Conservation (phyloP, 2,797 vertebrate genomes). For the Crax fasciolata region DNA sequence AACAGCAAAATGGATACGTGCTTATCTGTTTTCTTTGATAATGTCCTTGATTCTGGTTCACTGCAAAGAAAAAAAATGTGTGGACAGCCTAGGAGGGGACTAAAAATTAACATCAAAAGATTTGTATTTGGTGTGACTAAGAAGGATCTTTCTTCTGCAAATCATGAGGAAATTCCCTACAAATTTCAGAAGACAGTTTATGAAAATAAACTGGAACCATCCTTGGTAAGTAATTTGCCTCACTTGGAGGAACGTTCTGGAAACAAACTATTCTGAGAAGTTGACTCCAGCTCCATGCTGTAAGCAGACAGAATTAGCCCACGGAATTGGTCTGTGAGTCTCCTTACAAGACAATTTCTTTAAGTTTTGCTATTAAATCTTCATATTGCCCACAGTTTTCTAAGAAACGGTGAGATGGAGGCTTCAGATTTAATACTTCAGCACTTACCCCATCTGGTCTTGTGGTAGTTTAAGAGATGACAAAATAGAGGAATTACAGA, state of each 20-base stretch:
- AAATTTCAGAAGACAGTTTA: neutral
- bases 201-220: neutral
- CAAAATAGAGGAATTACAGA: conserved; percentile 30
- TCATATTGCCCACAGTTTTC: neutral
- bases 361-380: neutral
- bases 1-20: neutral
- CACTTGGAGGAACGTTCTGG: neutral
- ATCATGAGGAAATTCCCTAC: neutral
- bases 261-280: neutral
- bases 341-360: neutral
- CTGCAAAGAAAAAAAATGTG: neutral
- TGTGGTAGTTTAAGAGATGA: neutral
- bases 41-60: neutral
- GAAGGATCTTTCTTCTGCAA: neutral
- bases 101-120: neutral
- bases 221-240: neutral
- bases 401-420: conserved; percentile 4
- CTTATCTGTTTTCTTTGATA: neutral
- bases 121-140: neutral
- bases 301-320: neutral
- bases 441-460: neutral
- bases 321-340: neutral
- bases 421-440: neutral
- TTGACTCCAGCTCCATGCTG: neutral
- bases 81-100: neutral